Conservation (phyloP, 2,888 invertebrate genomes). For the Leptura quadrifasciata region DNA sequence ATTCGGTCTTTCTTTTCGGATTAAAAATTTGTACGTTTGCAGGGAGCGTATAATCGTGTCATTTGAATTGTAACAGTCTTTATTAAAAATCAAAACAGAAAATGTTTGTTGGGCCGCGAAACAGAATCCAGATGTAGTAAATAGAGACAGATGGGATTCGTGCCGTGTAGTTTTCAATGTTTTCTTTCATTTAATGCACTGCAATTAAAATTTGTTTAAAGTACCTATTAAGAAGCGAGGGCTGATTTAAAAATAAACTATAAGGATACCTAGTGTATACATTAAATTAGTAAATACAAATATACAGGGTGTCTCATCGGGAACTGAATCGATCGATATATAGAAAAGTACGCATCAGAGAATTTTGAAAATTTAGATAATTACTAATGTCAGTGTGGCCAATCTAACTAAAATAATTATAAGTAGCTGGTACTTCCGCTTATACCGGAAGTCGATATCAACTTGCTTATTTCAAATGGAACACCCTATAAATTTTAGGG, state of each 20-base stretch:
- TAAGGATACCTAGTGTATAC: not conserved
- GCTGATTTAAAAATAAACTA: not conserved
- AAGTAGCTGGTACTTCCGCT: no score
- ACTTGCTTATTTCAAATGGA: no score
- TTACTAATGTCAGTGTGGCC: no score
- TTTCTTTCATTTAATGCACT: conserved; percentile 3
- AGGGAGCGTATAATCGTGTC: conserved; percentile 64
- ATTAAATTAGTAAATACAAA: not conserved
- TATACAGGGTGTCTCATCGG: no score
- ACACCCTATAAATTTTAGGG: no score
- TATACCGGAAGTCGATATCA: no score
- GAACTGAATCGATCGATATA: no score
- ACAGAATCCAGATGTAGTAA: conserved; percentile 7
- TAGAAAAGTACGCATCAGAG: no score
- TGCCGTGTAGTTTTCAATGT: conserved; percentile 12
- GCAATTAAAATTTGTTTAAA: conserved; percentile 10
- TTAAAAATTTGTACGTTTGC: conserved; percentile 64
- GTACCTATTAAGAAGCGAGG: not conserved
- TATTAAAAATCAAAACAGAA: conserved; percentile 67
- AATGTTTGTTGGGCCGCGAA: conserved; percentile 35
- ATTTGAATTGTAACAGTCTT: conserved; percentile 56
- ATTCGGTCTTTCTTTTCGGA: conserved; percentile 60
- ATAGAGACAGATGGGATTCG: conserved; percentile 22
- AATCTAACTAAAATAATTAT: no score
- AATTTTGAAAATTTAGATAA: no score